Percentiles rank a stretch among this genome's conserved stretches.
Evolutionary conservation across 2,797 vertebrate species (phyloP).

Genomic region (Falco berigora): DNA sequence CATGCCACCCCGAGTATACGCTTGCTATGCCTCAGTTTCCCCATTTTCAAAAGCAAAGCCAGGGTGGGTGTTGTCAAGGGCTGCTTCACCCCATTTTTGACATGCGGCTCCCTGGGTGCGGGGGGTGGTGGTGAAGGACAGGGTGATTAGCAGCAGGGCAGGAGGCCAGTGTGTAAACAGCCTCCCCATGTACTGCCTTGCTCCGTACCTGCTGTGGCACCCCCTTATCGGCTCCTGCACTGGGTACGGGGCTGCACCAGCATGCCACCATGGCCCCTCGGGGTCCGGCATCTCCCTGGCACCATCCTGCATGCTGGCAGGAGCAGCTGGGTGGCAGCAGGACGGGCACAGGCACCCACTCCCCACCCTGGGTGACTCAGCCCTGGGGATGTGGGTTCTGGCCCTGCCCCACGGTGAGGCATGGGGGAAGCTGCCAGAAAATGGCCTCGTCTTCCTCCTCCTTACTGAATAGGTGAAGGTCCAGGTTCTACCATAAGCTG

Average conservation of each 20-base stretch:
- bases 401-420: rapidly evolving
- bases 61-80: neutral
- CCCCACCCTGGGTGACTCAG: neutral
- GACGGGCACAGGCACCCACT: rapidly evolving
- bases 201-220: rapidly evolving
- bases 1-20: neutral
- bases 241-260: rapidly evolving
- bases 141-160: neutral
- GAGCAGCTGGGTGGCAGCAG: neutral
- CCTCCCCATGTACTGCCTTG: rapidly evolving
- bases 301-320: neutral
- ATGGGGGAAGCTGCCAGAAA: neutral
- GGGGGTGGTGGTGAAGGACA: neutral
- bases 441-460: neutral
- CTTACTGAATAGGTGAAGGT: rapidly evolving
- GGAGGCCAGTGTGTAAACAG: neutral
- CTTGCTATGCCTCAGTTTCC: neutral
- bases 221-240: neutral
- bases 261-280: rapidly evolving
- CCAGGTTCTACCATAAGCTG: rapidly evolving
- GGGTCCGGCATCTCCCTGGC: neutral
- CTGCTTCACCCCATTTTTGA: neutral
- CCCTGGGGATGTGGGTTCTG: neutral
- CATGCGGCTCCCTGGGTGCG: neutral
- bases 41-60: neutral